Evolutionary conservation across 2,113 vertebrate species (phyloP), one percentile per base, ranked within the genome.

Genomic region (Todiramphus saurophagus): DNA sequence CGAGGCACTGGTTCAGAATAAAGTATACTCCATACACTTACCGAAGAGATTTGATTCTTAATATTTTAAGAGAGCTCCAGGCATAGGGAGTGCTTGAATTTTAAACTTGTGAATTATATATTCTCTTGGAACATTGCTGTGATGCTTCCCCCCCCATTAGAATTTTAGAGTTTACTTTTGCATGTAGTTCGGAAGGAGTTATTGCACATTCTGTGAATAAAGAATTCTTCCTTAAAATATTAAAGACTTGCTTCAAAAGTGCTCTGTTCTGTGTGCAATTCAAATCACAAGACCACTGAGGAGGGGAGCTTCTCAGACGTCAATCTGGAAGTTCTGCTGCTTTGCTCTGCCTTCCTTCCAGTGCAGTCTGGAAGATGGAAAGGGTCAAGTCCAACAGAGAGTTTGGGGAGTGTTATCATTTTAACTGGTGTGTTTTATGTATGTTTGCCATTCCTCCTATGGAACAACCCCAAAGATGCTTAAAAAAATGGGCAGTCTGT

Each of bases 21-120:
- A 99, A 98, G 91, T 98, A 99, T 63, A 98, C 99, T 5, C 97
- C 99, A 0, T 99, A 99, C 96, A 99, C 99, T 6, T 96, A 98
- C 81, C 98, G 99, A 93, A 98, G 98, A 94, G 98, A 98, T 19
- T 96, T 97, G 31, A 97, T 99, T 79, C 89, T 98, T 66, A 94
- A 97, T 84, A 87, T 98, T 85, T 97, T 99, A 94, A 98, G 93
- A 93, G 88, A 97, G 35, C 87, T 91, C 37, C 93, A 93, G 85
- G 85, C 81, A 83, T 64, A 81, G 72, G 76, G 82, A 73, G 31
- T 74, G 44, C 82, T 86, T 95, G 89, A 97, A 94, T 96, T 94
- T 95, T 94, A 81, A 88, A 83, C 64, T 87, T 90, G 58, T 97
- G 86, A 97, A 97, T 97, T 97, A 96, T 89, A 83, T 96, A 87